Evolutionary conservation across 2,888 invertebrate species (phyloP).

Genomic region (Heliconius cydno): DNA sequence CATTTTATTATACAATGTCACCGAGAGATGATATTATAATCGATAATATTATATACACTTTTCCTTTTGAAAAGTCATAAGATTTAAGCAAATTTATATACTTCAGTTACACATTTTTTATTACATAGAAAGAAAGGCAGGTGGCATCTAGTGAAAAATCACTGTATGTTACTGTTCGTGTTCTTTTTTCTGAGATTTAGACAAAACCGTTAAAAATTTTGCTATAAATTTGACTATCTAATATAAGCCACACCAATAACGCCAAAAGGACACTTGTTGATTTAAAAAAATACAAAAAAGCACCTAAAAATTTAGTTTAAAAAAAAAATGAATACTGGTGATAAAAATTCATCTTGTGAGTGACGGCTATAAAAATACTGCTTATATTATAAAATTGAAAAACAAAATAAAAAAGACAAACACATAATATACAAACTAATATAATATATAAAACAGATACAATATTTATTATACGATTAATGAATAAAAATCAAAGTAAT

Average conservation of each 20-base stretch:
- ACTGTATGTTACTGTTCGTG: background rate
- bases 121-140: background rate
- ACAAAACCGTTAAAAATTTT: background rate
- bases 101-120: background rate
- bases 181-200: background rate
- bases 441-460: constrained; percentile 23
- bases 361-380: background rate
- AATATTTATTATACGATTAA: constrained; percentile 15
- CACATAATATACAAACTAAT: constrained; percentile 19
- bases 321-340: constrained; percentile 36
- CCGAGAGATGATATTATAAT: constrained; percentile 20
- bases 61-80: background rate
- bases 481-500: constrained; percentile 16
- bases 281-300: constrained; percentile 36
- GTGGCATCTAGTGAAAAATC: background rate
- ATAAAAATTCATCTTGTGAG: background rate
- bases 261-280: constrained; percentile 32
- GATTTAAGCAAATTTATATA: background rate
- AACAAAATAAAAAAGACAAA: background rate
- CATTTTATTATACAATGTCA: constrained; percentile 36
- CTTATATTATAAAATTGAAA: constrained; percentile 11
- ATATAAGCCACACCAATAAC: constrained; percentile 31
- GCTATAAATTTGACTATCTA: constrained; percentile 18
- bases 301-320: constrained; percentile 42
- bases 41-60: background rate